Conservation (phyloP, 92 coral and sea anemone species). For the Bergia sp. region DNA sequence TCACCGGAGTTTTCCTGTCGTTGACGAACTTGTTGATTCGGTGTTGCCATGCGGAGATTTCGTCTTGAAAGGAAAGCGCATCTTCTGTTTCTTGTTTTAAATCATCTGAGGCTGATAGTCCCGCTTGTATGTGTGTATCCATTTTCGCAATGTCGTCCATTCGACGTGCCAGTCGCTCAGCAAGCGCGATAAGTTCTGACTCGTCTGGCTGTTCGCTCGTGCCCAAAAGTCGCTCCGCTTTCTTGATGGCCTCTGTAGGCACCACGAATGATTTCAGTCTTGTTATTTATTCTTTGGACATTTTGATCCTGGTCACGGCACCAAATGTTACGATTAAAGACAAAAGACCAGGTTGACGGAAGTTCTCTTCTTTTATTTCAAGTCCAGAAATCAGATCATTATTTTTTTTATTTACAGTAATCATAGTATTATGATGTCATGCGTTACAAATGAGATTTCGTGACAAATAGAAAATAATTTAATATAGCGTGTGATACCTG, state of each 20-base stretch:
- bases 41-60: constrained; percentile 35
- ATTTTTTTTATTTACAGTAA: too few relatives aligned
- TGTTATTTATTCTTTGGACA: too few relatives aligned
- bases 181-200: constrained; percentile 23
- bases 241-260: not conserved
- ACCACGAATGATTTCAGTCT: too few relatives aligned
- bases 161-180: constrained; percentile 18
- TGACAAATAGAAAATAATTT: too few relatives aligned
- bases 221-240: constrained; percentile 36
- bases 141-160: constrained; percentile 46
- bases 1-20: constrained; percentile 52
- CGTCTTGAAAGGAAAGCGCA: constrained; percentile 47
- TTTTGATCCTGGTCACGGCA: too few relatives aligned
- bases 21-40: constrained; percentile 36
- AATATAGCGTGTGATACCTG: too few relatives aligned
- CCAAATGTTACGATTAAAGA: too few relatives aligned
- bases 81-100: constrained; percentile 47
- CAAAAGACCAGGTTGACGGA: too few relatives aligned
- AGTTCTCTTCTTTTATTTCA: too few relatives aligned
- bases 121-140: constrained; percentile 47
- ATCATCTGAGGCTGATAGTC: constrained; percentile 30
- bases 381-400: too few relatives aligned
- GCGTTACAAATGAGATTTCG: too few relatives aligned
- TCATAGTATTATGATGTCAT: too few relatives aligned
- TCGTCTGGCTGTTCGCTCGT: constrained; percentile 11